Percentiles rank a stretch among this genome's conserved stretches.
These are phyloP conservation scores for Crypturellus undulatus DNA, from an alignment of 2,113 vertebrate genomes.

Conservation along the genomic window DNA sequence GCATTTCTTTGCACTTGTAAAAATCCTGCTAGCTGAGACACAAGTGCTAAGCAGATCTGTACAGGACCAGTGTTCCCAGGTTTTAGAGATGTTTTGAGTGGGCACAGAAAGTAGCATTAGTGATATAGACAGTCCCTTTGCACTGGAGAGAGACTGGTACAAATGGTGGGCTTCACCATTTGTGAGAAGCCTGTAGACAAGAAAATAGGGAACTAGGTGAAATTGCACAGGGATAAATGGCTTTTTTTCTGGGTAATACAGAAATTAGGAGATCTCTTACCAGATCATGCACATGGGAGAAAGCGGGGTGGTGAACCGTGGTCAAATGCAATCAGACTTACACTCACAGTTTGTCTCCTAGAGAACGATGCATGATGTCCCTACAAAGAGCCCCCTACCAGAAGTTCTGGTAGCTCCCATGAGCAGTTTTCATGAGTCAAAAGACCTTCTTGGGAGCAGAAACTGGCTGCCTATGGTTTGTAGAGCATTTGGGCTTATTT, in stretches of 20 bases:
- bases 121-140: accelerated
- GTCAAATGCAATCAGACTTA: not conserved
- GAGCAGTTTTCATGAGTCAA: not conserved
- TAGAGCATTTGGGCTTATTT: accelerated
- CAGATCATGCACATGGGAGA: not conserved
- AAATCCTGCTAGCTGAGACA: not conserved
- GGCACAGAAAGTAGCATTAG: not conserved
- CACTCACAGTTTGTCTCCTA: not conserved
- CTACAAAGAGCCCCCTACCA: not conserved
- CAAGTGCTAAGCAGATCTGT: not conserved
- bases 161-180: not conserved
- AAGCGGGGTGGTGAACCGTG: not conserved
- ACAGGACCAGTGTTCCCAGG: not conserved
- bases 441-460: not conserved
- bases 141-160: not conserved
- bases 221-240: not conserved
- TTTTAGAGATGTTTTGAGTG: not conserved
- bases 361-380: not conserved
- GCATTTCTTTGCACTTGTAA: not conserved
- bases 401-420: not conserved
- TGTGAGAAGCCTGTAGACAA: not conserved
- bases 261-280: not conserved
- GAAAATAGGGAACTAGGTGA: not conserved
- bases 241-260: not conserved
- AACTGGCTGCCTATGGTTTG: not conserved